Conservation (phyloP, 1,140 invertebrate species). For the Anastrepha ludens region DNA sequence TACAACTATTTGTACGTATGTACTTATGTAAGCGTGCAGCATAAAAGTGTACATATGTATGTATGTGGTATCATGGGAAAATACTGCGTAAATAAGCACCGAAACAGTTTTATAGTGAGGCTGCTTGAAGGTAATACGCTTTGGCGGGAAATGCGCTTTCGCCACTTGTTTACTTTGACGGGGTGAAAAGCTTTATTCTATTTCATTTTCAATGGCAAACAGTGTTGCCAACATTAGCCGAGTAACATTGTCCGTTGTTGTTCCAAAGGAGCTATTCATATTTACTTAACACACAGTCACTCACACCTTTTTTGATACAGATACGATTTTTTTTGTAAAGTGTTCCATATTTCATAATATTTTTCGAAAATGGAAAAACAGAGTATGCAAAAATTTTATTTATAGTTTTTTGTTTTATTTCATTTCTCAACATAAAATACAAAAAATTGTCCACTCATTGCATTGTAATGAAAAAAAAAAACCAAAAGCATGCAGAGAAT, state of each 20-base stretch:
- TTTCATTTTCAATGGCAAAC: constrained; percentile 34
- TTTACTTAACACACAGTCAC: no score
- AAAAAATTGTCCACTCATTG: no score
- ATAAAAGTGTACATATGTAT: not conserved
- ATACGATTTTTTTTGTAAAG: no score
- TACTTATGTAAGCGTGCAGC: not conserved
- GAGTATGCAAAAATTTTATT: no score
- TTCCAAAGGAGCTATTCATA: no score
- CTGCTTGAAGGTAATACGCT: not conserved
- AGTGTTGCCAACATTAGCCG: not conserved
- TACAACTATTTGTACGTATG: not conserved
- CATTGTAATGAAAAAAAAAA: no score
- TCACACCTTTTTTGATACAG: no score
- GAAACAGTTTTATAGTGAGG: not conserved
- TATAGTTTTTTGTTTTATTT: no score
- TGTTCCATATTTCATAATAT: no score
- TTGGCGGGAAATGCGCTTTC: not conserved
- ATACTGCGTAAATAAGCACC: not conserved
- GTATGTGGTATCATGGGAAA: not conserved
- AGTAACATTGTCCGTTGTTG: not conserved
- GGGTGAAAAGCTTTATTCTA: constrained; percentile 17
- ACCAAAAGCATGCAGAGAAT: no score
- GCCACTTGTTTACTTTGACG: not conserved
- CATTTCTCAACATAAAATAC: no score
- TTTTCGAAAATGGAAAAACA: no score